A percentile compares a stretch with the other conserved stretches of the same genome.
Evolutionary conservation across 2,888 invertebrate species (phyloP).

Genomic region (Perdita meconis): DNA sequence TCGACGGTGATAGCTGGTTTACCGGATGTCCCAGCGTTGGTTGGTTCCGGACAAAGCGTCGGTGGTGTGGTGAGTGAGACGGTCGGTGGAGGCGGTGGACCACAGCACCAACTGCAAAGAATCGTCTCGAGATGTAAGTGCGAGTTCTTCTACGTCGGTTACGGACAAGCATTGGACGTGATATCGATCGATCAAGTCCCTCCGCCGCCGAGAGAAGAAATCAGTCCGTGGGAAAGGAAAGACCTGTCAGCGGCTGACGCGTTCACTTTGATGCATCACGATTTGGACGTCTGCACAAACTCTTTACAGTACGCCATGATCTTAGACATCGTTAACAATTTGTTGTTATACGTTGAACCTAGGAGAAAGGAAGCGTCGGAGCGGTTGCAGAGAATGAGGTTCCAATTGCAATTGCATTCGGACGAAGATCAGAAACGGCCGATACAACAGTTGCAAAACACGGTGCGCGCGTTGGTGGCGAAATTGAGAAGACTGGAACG

Average conservation of each 20-base stretch:
- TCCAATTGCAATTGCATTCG: conserved; percentile 95
- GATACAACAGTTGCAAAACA: conserved; percentile 94
- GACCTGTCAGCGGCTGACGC: conserved; percentile 95
- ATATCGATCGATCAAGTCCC: conserved; percentile 88
- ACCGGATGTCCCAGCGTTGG: conserved; percentile 94
- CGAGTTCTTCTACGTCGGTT: conserved; percentile 98
- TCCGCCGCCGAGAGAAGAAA: conserved; percentile 89
- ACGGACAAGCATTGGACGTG: conserved; percentile 91
- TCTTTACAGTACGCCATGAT: conserved; percentile 98
- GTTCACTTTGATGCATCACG: conserved; percentile 99
- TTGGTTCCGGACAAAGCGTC: conserved; percentile 97
- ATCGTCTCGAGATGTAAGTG: conserved; percentile 99
- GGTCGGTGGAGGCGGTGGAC: conserved; percentile 90
- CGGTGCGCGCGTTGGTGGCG: conserved; percentile 90
- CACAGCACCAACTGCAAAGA: conserved; percentile 91
- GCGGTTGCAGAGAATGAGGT: conserved; percentile 95
- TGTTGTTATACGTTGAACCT: conserved; percentile 98
- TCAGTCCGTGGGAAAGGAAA: conserved; percentile 91
- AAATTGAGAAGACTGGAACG: conserved; percentile 94
- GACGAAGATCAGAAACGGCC: conserved; percentile 96
- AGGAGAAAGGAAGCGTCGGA: conserved; percentile 96
- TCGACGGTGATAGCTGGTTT: conserved; percentile 91
- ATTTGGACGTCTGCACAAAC: conserved; percentile 98
- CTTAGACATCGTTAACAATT: conserved; percentile 98
- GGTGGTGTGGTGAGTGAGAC: conserved; percentile 98